Evolutionary conservation across 2,113 vertebrate genomes (phyloP).

Genomic region (Ursus arctos): DNA sequence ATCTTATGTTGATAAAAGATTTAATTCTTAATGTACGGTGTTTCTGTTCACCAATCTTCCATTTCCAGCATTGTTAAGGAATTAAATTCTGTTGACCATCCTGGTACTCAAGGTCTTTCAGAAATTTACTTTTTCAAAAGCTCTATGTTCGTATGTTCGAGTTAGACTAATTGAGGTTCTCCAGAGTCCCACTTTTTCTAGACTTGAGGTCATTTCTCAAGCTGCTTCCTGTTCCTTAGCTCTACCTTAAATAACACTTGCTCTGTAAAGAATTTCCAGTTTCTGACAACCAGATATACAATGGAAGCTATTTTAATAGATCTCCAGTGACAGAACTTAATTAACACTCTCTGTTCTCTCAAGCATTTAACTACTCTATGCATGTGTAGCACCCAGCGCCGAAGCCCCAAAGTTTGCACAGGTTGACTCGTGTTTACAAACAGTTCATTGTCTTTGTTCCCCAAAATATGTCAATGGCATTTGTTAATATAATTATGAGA

Average conservation of each 20-base stretch:
- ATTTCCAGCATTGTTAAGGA: background rate
- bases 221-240: background rate
- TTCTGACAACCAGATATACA: background rate
- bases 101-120: background rate
- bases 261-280: background rate
- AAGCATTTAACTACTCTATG: background rate
- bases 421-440: background rate
- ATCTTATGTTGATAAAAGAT: background rate
- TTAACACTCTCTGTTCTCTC: background rate
- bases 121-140: background rate
- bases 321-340: background rate
- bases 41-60: background rate
- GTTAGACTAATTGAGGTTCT: background rate
- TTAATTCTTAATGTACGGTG: background rate
- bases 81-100: background rate
- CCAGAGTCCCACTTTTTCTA: background rate
- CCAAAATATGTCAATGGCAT: background rate
- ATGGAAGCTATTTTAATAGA: background rate
- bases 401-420: background rate
- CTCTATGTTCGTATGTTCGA: background rate
- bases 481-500: background rate
- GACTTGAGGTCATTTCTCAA: background rate
- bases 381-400: fast-evolving
- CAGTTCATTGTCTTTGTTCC: background rate
- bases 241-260: background rate